Percentiles rank a stretch among this genome's conserved stretches.
Conservation (phyloP, 2,113 vertebrate species). For the Hipposideros armiger region DNA sequence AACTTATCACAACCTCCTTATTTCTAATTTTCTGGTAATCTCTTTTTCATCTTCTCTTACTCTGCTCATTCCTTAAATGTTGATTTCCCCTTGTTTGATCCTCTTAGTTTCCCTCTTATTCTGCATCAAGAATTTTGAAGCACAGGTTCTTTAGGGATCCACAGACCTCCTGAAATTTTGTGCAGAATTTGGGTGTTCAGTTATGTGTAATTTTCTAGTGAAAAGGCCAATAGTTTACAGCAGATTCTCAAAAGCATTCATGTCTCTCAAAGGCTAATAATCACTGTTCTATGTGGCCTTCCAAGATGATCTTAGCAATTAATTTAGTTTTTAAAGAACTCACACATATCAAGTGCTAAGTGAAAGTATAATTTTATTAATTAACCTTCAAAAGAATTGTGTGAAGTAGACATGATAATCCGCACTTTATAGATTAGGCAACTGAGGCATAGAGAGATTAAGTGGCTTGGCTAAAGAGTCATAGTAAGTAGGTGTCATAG, state of each 20-base stretch:
- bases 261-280: not conserved
- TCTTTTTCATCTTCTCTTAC: not conserved
- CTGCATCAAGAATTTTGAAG: not conserved
- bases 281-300: not conserved
- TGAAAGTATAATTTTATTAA: slow-evolving; percentile 23
- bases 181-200: not conserved
- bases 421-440: not conserved
- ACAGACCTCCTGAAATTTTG: not conserved
- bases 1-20: not conserved
- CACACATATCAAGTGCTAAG: not conserved
- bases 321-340: slow-evolving; percentile 49
- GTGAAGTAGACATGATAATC: not conserved
- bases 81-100: not conserved
- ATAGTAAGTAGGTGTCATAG: not conserved
- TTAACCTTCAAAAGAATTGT: not conserved
- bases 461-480: not conserved
- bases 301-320: not conserved
- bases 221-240: not conserved
- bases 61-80: not conserved
- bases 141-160: not conserved
- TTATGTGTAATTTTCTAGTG: not conserved
- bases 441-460: not conserved
- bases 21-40: not conserved
- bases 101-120: not conserved
- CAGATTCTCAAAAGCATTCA: not conserved